Base-by-base conservation (phyloP, 2,113 vertebrate genomes). In the Neopipo cinnamomea region DNA sequence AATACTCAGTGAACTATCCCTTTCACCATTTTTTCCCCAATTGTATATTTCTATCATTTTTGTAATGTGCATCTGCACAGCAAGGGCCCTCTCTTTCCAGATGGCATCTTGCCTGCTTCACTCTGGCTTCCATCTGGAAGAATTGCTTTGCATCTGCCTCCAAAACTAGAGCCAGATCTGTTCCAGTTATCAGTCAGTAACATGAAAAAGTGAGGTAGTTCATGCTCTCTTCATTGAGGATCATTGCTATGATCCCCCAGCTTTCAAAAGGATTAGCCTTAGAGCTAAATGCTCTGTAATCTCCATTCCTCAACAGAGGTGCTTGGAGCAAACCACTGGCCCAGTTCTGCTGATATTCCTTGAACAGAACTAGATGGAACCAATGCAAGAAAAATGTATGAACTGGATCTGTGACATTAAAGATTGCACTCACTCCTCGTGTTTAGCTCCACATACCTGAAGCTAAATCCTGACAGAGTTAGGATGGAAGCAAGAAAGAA, bases 71-170 rank as follows among this genome's bases (percentile, higher is more conserved):
- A 91, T 95, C 85, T 96, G 88, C 91, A 94, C 73, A 94, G 67
- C 73, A 76, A 94, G 62, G 39, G n/a, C 44, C 41, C 53, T 91
- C 55, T 91, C 76, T 50, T 89, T 97, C 93, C 96, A 97, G 81
- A 93, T 97, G 95, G 97, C 86, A 42, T 21, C 67, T 85, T 93
- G 95, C 95, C 95, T 93, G 78, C 85, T 88, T 95, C 84, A 46
- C 90, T 96, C 91, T 89, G 89, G 85, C 90, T 97, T 93, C 95
- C 93, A 96, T 96, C 93, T 96, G 96, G 93, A 94, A 86, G 73
- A 75, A 94, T 23, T 72, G 74, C 56, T 89, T 73, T 94, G 84
- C 95, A 95, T 95, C 95, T 96, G 96, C 75, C 62, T 95, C 84
- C 70, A 79, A 55, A 88, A 88, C 46, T 33, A 44, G 59, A 95